phyloP scores from a whole-genome alignment of 2,113 vertebrate genomes.

The Sceloporus undulatus region DNA sequence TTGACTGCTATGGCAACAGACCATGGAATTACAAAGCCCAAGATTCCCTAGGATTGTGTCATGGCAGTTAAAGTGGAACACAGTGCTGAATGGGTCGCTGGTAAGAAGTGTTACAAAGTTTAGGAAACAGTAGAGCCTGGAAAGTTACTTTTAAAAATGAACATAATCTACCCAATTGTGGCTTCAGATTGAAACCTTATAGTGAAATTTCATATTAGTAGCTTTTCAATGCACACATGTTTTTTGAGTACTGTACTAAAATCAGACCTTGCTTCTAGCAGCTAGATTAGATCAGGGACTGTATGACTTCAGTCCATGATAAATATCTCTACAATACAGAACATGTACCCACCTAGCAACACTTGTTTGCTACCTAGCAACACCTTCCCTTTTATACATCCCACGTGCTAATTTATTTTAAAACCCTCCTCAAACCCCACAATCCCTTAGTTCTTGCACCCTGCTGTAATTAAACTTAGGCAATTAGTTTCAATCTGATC shows the following conservation, averaged over 20 bases:
- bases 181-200: too few relatives aligned
- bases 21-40: too few relatives aligned
- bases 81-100: too few relatives aligned
- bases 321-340: background rate
- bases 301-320: background rate
- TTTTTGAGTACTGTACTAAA: background rate
- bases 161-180: too few relatives aligned
- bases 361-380: conserved; percentile 5
- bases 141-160: too few relatives aligned
- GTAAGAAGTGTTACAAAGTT: background rate
- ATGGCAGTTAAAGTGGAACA: too few relatives aligned
- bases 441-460: background rate
- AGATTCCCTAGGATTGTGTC: too few relatives aligned
- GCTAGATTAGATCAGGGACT: background rate
- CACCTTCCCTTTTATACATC: background rate
- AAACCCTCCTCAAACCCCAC: background rate
- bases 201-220: too few relatives aligned
- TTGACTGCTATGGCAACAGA: too few relatives aligned
- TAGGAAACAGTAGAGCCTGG: background rate
- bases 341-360: background rate
- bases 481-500: too few relatives aligned
- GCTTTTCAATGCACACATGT: background rate
- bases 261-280: background rate
- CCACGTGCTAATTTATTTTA: conserved; percentile 4
- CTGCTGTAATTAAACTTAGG: background rate